Evolutionary conservation across 2,888 invertebrate genomes (phyloP), one percentile per base, ranked within the genome.

Genomic region (Andrena dorsata): DNA sequence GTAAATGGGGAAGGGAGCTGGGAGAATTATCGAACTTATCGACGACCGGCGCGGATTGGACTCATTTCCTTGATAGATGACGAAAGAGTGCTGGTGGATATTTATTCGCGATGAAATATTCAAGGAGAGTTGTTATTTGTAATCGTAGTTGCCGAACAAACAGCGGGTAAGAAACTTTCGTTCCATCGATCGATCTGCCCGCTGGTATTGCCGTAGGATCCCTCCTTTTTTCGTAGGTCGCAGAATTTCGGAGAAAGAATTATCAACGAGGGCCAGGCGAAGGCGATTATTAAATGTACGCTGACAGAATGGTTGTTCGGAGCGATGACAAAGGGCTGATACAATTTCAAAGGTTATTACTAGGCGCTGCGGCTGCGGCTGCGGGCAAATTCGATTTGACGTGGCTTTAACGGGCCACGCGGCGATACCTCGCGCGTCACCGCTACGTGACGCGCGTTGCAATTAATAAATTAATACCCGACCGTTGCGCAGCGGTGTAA

Each of bases 11-110:
- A 6, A 16, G 30, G 3, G 20, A 23, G 13, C 10, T 16, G 26
- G 28, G 10, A 8, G 61, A 83, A 74, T 82, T 82, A 74, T 74
- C 60, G 56, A 51, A 73, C 76, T 82, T 69, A 82, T 77, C 70
- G 61, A 23, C 23, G 63, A 41, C 28, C 13, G 16, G 3, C 32
- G 20, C 41, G n/a, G 41, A 73, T 64, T 28, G 58, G 30, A 8
- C 47, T n/a, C 41, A 73, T 68, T 68, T 56, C 41, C 49, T 13
- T n/a, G 20, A 63, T 64, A 53, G 61, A 63, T 28, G 32, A 23
- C n/a, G 56, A 20, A 2, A 41, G 53, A 56, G 23, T 64, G 20
- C 26, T 26, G 47, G n/a, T 2, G 23, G 3, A n/a, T 28, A 32
- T 35, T 68, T 53, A 23, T 16, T 23, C 2, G 32, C 23, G 13